A percentile compares a stretch with the other conserved stretches of the same genome.
phyloP scores from a whole-genome alignment of 2,113 vertebrate species.

The Panthera uncia region DNA sequence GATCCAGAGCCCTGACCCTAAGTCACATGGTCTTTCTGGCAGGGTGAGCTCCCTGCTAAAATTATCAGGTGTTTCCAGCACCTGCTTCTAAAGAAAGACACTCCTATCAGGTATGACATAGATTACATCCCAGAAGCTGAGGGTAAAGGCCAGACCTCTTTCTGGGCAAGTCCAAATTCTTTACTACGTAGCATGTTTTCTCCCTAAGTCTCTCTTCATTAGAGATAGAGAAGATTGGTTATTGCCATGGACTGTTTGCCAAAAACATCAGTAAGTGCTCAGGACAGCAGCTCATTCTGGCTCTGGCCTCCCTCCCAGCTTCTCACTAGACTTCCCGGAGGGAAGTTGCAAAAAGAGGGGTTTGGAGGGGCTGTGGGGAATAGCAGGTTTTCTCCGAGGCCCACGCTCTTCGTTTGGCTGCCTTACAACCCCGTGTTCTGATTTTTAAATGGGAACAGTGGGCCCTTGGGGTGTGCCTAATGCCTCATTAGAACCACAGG shows the following conservation, averaged over 20 bases:
- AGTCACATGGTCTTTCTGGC: neutral
- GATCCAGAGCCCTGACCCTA: neutral
- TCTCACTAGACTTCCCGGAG: neutral
- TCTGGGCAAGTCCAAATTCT: neutral
- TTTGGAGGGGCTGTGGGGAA: neutral
- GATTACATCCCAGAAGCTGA: neutral
- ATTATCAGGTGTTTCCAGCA: neutral
- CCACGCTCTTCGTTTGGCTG: neutral
- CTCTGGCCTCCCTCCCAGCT: neutral
- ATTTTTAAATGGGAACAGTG: neutral
- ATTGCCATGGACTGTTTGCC: neutral
- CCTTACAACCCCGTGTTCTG: neutral
- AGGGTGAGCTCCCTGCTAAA: neutral
- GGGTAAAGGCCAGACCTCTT: neutral
- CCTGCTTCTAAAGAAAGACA: neutral
- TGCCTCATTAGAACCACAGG: neutral
- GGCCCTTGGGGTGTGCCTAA: constrained; percentile 16
- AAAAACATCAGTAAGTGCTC: neutral
- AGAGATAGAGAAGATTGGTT: neutral
- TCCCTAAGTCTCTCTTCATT: neutral
- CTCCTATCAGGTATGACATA: neutral
- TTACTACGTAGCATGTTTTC: neutral
- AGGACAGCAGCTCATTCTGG: neutral
- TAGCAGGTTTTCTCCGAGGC: neutral
- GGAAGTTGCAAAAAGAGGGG: neutral